phyloP scores from a whole-genome alignment of 2,888 invertebrate species.

The Megaustenia siamemsis region DNA sequence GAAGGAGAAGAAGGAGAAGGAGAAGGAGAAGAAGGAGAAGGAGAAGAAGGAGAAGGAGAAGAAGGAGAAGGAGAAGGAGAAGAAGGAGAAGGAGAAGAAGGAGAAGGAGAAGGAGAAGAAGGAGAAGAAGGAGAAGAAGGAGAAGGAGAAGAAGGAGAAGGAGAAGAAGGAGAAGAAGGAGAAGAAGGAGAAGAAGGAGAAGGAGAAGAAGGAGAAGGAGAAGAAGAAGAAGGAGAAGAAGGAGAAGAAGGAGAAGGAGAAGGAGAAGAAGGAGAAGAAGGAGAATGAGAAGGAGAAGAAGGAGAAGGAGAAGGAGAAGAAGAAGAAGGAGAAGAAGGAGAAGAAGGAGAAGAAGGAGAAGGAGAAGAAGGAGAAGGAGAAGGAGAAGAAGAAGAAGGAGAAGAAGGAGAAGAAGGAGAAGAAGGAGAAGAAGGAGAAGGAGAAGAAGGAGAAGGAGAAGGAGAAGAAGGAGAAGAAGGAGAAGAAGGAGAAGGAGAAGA shows the following conservation, averaged over 20 bases:
- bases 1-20: not conserved
- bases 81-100: not conserved
- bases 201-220: not conserved
- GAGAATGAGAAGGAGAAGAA: too few species aligned
- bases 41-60: not conserved
- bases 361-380: not conserved
- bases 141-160: not conserved
- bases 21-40: not conserved
- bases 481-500: not conserved
- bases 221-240: not conserved
- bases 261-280: not conserved
- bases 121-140: not conserved
- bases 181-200: too few species aligned
- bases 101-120: not conserved
- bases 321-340: conserved; percentile 20
- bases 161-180: not conserved
- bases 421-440: not conserved
- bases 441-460: not conserved
- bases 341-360: conserved; percentile 19
- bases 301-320: not conserved
- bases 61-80: not conserved
- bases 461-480: not conserved
- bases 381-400: not conserved
- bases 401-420: not conserved
- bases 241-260: not conserved